Evolutionary conservation across 35 echinoderm and acorn worm species (phyloP).

Genomic region (Chiridota heheva): DNA sequence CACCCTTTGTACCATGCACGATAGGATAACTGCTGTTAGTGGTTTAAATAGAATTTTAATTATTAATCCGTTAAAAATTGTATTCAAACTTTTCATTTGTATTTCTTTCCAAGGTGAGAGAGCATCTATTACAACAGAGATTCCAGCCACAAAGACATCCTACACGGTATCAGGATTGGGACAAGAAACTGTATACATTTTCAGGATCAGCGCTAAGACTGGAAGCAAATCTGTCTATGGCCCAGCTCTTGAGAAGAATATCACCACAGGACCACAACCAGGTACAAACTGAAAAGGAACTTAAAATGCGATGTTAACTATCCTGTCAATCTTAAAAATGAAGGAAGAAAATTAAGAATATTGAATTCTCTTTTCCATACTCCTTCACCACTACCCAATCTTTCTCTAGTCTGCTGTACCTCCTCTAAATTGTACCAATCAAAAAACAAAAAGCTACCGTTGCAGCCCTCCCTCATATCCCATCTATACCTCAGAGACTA

Average conservation of each 20-base stretch:
- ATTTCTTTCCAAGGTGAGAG: slow-evolving; percentile 62
- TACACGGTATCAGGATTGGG: slow-evolving; percentile 53
- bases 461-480: too few species aligned
- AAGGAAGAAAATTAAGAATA: neutral
- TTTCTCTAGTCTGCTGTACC: too few species aligned
- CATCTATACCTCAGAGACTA: too few species aligned
- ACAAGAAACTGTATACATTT: slow-evolving; percentile 52
- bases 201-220: slow-evolving; percentile 72
- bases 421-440: too few species aligned
- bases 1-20: too few species aligned
- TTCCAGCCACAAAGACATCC: slow-evolving; percentile 18
- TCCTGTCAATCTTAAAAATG: neutral
- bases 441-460: too few species aligned
- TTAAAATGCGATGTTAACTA: too few species aligned
- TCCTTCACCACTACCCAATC: neutral
- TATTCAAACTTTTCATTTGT: too few species aligned
- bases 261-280: slow-evolving; percentile 87
- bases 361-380: neutral
- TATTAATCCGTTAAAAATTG: too few species aligned
- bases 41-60: too few species aligned
- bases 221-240: slow-evolving; percentile 38
- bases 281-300: slow-evolving; percentile 50
- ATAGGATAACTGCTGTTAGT: too few species aligned
- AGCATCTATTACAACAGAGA: slow-evolving; percentile 61
- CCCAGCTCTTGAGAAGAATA: slow-evolving; percentile 28